Percentiles rank a stretch among this genome's conserved stretches.
phyloP scores from a whole-genome alignment of 2,888 invertebrate species.

The Ectropis crepuscularia region DNA sequence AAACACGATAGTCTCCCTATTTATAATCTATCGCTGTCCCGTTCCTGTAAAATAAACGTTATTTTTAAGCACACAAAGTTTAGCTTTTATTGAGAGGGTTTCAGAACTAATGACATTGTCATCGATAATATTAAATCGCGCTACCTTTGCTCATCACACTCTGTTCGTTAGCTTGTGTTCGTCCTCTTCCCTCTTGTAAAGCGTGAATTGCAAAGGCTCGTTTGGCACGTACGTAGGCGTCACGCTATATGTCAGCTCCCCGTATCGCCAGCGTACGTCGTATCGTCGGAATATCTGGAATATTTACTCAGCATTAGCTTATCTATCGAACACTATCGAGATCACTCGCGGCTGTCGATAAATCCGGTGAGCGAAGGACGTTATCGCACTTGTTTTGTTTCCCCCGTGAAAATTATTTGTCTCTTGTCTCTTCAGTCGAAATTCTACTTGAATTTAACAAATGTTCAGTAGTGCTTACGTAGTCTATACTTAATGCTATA shows the following conservation, averaged over 20 bases:
- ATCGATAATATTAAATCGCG: no score
- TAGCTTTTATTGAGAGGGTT: no score
- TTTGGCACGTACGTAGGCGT: slow-evolving; percentile 90
- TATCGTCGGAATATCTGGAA: slow-evolving; percentile 90
- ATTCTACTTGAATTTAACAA: no score
- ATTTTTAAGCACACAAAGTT: no score
- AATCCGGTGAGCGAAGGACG: slow-evolving; percentile 26
- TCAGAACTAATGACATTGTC: no score
- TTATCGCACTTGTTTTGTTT: slow-evolving; percentile 8
- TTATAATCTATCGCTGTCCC: no score
- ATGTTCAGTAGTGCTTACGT: no score
- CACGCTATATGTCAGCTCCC: slow-evolving; percentile 88
- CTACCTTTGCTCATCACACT: background rate
- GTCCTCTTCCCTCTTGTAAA: slow-evolving; percentile 66
- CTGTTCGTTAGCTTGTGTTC: slow-evolving; percentile 4
- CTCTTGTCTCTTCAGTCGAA: no score
- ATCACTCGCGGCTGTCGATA: slow-evolving; percentile 28
- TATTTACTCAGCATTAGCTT: slow-evolving; percentile 35
- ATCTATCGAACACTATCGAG: slow-evolving; percentile 33
- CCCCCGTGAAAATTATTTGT: no score
- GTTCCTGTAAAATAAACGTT: no score
- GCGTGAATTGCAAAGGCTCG: slow-evolving; percentile 88
- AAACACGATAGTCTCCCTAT: no score
- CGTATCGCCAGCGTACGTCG: slow-evolving; percentile 87
- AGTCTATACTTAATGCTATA: no score